Percentiles rank a stretch among this genome's conserved stretches.
phyloP scores from a whole-genome alignment of 2,888 invertebrate genomes.

The Muschampia plurimacula region DNA sequence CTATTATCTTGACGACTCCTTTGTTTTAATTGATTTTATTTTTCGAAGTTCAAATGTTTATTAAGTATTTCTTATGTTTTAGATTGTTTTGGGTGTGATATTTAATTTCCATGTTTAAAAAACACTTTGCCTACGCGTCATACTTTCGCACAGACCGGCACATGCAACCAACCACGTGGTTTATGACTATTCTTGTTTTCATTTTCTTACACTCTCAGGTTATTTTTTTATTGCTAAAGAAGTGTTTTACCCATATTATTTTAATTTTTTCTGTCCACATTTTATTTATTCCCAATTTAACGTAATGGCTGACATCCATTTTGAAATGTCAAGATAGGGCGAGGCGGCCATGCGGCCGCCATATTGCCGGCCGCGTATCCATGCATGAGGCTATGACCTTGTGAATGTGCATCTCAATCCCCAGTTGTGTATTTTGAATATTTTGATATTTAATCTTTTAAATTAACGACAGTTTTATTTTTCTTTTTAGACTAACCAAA shows the following conservation, averaged over 20 bases:
- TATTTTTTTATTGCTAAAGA: slow-evolving; percentile 9
- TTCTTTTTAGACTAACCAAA: slow-evolving; percentile 82
- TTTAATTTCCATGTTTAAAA: slow-evolving; percentile 55
- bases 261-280: slow-evolving; percentile 11
- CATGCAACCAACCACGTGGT: slow-evolving; percentile 84
- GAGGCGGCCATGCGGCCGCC: slow-evolving; percentile 85
- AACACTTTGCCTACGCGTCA: slow-evolving; percentile 81
- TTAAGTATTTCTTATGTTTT: slow-evolving; percentile 46
- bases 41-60: slow-evolving; percentile 31
- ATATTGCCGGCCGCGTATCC: slow-evolving; percentile 81
- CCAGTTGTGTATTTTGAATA: slow-evolving; percentile 41
- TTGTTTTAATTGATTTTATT: slow-evolving; percentile 27
- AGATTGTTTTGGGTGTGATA: slow-evolving; percentile 23
- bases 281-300: slow-evolving; percentile 35
- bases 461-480: slow-evolving; percentile 53
- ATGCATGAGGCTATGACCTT: slow-evolving; percentile 80
- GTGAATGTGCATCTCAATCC: slow-evolving; percentile 62
- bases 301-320: slow-evolving; percentile 80
- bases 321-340: slow-evolving; percentile 85
- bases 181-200: slow-evolving; percentile 58
- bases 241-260: not conserved
- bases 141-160: slow-evolving; percentile 70
- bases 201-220: slow-evolving; percentile 15
- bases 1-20: not conserved
- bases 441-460: slow-evolving; percentile 41